Conservation (phyloP, 2,113 vertebrate species). For the Brachionichthys hirsutus region DNA sequence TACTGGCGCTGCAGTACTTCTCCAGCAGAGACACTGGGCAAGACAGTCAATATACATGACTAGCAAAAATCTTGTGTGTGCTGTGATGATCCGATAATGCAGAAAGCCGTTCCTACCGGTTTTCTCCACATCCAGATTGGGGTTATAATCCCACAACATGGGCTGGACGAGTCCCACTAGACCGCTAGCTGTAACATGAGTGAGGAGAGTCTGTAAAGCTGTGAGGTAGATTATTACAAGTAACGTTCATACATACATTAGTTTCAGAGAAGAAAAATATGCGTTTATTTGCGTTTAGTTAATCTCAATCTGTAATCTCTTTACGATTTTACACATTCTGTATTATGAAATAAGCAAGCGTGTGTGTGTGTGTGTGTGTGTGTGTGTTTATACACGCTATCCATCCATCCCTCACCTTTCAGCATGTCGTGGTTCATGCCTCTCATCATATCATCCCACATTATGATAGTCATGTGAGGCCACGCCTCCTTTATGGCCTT, state of each 20-base stretch:
- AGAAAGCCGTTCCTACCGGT: constrained; percentile 79
- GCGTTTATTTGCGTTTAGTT: too few species aligned
- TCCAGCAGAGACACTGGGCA: constrained; percentile 82
- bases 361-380: too few species aligned
- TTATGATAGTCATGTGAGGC: constrained; percentile 79
- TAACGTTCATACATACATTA: too few species aligned
- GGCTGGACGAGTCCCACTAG: constrained; percentile 86
- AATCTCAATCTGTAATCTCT: too few species aligned
- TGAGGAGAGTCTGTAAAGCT: not conserved
- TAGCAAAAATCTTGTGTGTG: not conserved
- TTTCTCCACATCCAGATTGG: constrained; percentile 80
- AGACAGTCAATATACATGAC: not conserved
- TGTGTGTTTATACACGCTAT: too few species aligned
- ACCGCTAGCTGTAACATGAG: constrained; percentile 79
- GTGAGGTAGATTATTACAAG: too few species aligned
- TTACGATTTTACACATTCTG: too few species aligned
- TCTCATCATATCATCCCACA: constrained; percentile 98
- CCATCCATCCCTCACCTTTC: constrained; percentile 83
- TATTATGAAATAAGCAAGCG: too few species aligned
- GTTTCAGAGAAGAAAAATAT: too few species aligned
- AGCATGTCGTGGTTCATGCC: constrained; percentile 79
- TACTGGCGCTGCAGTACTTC: constrained; percentile 84
- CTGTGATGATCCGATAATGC: not conserved
- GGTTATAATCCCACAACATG: constrained; percentile 94
- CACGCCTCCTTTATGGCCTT: constrained; percentile 71